Evolutionary conservation across 2,888 invertebrate species (phyloP).

Genomic region (Unio pictorum): DNA sequence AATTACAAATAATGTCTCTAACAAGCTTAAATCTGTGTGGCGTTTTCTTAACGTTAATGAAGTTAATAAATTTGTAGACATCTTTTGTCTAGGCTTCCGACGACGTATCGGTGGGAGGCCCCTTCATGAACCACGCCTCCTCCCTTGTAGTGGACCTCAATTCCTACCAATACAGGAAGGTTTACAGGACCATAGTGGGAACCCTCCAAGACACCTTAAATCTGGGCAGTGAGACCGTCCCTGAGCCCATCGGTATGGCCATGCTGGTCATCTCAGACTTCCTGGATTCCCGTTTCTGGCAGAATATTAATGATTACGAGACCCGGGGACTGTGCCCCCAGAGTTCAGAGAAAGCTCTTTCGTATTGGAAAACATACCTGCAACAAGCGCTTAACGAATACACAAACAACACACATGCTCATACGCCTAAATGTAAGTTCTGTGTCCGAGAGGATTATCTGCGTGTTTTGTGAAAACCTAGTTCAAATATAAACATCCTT

Average conservation of each 20-base stretch:
- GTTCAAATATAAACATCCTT: too few species aligned
- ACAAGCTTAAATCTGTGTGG: too few species aligned
- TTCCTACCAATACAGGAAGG: constrained; percentile 25
- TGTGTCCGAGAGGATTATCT: too few species aligned
- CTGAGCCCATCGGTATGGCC: constrained; percentile 27
- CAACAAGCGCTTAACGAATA: constrained; percentile 32
- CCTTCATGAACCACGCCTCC: constrained; percentile 29
- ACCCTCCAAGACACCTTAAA: constrained; percentile 22
- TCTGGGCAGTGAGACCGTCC: constrained; percentile 23
- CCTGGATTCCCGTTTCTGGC: constrained; percentile 28
- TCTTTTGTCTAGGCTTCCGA: constrained; percentile 28
- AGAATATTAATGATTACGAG: constrained; percentile 27
- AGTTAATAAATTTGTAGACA: background rate
- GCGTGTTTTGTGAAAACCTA: too few species aligned
- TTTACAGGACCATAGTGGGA: constrained; percentile 26
- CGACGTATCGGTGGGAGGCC: constrained; percentile 30
- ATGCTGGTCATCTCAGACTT: constrained; percentile 26
- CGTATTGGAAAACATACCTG: constrained; percentile 16
- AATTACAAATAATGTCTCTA: too few species aligned
- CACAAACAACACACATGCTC: constrained; percentile 17
- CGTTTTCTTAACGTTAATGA: too few species aligned
- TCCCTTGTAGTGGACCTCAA: constrained; percentile 30
- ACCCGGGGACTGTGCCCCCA: constrained; percentile 29
- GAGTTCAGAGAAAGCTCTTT: constrained; percentile 27
- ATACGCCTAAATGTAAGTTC: constrained; percentile 23